Percentiles rank a stretch among this genome's conserved stretches.
Conservation (phyloP, 2,113 vertebrate genomes). For the Xiphophorus maculatus region DNA sequence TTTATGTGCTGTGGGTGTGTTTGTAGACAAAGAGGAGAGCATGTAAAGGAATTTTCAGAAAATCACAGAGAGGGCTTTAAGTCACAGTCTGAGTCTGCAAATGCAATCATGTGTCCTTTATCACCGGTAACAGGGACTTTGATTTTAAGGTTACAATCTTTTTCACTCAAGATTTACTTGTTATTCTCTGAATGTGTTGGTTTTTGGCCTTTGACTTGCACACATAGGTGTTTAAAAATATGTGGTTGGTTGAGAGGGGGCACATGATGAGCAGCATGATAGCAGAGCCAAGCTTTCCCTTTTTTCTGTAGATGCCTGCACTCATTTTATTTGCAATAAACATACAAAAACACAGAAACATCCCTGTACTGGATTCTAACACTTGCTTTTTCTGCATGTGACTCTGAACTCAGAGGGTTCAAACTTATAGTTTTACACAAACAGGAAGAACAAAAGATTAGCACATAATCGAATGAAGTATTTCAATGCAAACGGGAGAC, state of each 20-base stretch:
- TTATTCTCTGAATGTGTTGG: slow-evolving; percentile 9
- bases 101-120: slow-evolving; percentile 42
- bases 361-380: neutral
- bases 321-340: neutral
- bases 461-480: slow-evolving; percentile 3
- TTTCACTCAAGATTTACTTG: slow-evolving; percentile 19
- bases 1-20: slow-evolving; percentile 5
- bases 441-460: slow-evolving; percentile 4
- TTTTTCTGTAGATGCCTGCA: slow-evolving; percentile 27
- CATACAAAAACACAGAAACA: neutral
- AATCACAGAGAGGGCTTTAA: slow-evolving; percentile 15
- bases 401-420: neutral
- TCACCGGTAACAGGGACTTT: slow-evolving; percentile 38
- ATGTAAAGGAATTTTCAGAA: neutral
- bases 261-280: slow-evolving; percentile 19
- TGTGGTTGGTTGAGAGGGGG: slow-evolving; percentile 19
- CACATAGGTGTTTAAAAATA: slow-evolving; percentile 11
- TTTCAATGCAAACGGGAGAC: slow-evolving; percentile 36
- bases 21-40: slow-evolving; percentile 15
- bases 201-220: slow-evolving; percentile 21
- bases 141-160: slow-evolving; percentile 27
- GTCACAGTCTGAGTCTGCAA: slow-evolving; percentile 37
- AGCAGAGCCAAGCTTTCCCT: slow-evolving; percentile 23
- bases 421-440: neutral
- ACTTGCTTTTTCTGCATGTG: neutral